Conservation (phyloP, 2,797 vertebrate species). For the Petrocephalus sullivani region DNA sequence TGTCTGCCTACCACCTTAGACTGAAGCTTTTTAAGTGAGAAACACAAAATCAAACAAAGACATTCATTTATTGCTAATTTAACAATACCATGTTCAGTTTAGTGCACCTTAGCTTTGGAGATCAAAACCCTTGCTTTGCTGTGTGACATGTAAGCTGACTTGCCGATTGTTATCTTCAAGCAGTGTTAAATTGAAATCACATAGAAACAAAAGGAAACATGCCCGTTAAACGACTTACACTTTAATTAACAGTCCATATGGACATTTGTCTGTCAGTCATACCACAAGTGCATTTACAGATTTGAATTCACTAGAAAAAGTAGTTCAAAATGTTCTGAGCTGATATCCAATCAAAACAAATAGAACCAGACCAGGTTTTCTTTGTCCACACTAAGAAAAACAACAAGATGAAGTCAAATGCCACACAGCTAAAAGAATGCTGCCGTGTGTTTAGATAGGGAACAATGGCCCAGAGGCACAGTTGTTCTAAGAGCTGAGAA, state of each 20-base stretch:
- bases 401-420: not conserved
- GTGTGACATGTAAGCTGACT: not conserved
- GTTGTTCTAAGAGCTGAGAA: not conserved
- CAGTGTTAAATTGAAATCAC: not conserved
- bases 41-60: not conserved
- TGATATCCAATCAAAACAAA: not conserved
- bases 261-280: not conserved
- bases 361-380: not conserved
- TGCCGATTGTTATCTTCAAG: not conserved
- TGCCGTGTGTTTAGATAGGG: not conserved
- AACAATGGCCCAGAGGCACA: not conserved
- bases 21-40: not conserved
- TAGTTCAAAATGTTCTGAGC: not conserved
- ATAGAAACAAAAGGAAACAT: not conserved
- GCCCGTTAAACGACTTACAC: not conserved
- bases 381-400: not conserved
- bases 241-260: not conserved
- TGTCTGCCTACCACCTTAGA: not conserved
- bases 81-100: not conserved
- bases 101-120: not conserved
- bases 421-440: not conserved
- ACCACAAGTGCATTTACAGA: not conserved
- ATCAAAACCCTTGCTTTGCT: not conserved
- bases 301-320: not conserved
- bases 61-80: not conserved